phyloP scores from a whole-genome alignment of 2,888 invertebrate species.

The Tachina grossa region DNA sequence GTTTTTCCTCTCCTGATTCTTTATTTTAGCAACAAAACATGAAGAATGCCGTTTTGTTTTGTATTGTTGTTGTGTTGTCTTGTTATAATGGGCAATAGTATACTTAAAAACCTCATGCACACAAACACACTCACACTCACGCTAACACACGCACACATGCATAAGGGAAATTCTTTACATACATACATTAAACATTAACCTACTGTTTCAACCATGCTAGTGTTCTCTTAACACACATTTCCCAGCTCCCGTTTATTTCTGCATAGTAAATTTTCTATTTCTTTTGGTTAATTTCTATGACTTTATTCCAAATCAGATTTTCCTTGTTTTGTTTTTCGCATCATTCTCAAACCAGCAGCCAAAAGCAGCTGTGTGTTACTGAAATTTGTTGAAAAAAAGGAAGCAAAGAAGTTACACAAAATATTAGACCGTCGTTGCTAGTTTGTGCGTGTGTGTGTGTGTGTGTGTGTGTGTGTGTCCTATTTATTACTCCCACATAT shows the following conservation, averaged over 20 bases:
- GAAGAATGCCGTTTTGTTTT: conserved; percentile 39
- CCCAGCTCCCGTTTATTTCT: conserved; percentile 38
- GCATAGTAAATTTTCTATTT: conserved; percentile 19
- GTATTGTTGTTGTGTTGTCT: conserved; percentile 25
- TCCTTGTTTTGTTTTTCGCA: conserved; percentile 1
- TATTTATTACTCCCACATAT: conserved; percentile 68
- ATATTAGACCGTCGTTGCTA: not conserved
- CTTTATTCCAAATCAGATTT: conserved; percentile 4
- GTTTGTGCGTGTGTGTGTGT: not conserved
- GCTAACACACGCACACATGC: not conserved
- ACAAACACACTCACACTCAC: not conserved
- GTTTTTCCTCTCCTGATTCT: not conserved
- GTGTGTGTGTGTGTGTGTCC: conserved; percentile 52
- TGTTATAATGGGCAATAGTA: conserved; percentile 39
- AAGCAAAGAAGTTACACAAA: conserved; percentile 14
- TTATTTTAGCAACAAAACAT: conserved; percentile 41
- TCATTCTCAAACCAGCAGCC: conserved; percentile 33
- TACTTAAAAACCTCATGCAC: conserved; percentile 38
- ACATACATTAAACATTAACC: conserved; percentile 57
- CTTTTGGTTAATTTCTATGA: not conserved
- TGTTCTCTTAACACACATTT: conserved; percentile 65
- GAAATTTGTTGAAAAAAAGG: conserved; percentile 7
- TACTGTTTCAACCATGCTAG: conserved; percentile 48
- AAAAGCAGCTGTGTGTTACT: conserved; percentile 58
- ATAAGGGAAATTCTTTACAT: conserved; percentile 23